phyloP scores from a whole-genome alignment of 2,113 vertebrate genomes.

The Epinephelus lanceolatus region DNA sequence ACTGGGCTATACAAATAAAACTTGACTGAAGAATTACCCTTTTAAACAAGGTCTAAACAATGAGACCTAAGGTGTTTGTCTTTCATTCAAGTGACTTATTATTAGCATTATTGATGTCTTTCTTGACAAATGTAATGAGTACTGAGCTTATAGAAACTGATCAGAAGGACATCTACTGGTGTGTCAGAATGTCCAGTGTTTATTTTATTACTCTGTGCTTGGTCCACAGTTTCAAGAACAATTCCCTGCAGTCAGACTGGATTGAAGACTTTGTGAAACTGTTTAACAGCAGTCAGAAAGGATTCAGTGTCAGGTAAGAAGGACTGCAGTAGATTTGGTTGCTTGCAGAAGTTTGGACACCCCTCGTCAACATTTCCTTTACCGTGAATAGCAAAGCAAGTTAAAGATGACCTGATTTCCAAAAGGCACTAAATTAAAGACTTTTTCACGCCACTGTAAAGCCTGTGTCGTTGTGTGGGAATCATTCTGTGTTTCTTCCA shows the following conservation, averaged over 20 bases:
- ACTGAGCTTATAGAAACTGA: not conserved
- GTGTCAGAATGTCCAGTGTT: not conserved
- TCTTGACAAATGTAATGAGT: not conserved
- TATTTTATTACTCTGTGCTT: not conserved
- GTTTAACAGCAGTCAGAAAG: constrained; percentile 25
- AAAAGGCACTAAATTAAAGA: no score
- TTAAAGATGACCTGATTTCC: no score
- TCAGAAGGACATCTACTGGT: not conserved
- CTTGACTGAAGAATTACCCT: no score
- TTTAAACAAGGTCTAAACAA: no score
- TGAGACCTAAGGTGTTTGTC: no score
- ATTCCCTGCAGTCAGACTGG: constrained; percentile 23
- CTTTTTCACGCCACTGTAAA: no score
- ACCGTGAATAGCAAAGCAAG: no score
- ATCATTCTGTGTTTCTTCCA: not conserved
- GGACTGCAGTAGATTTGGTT: rapidly evolving
- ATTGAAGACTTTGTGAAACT: constrained; percentile 55
- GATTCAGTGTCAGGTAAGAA: constrained; percentile 58
- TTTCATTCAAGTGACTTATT: no score
- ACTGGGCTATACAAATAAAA: no score
- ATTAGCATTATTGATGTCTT: not conserved
- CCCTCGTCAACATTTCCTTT: no score
- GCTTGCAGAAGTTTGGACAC: no score
- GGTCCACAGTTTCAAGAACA: constrained; percentile 64
- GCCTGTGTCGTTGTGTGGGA: not conserved